These are phyloP conservation scores for Cebus imitator DNA, from an alignment of 2,113 vertebrate genomes.

Conservation along the genomic window DNA sequence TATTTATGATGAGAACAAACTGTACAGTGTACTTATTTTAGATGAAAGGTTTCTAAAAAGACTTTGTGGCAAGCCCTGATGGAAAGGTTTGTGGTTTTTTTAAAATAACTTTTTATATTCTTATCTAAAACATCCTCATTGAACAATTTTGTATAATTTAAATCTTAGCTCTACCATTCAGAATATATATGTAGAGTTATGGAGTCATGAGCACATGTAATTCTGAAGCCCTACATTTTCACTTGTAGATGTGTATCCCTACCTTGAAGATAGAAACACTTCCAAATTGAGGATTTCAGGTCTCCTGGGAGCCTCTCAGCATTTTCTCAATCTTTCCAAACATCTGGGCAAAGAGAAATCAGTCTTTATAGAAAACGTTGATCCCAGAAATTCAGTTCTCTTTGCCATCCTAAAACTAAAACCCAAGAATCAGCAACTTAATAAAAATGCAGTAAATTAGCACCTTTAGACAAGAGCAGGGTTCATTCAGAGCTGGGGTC, in stretches of 20 bases:
- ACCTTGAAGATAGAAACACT: neutral
- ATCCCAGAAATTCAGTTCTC: slow-evolving; percentile 70
- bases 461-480: slow-evolving; percentile 83
- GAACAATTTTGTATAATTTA: neutral
- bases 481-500: slow-evolving; percentile 84
- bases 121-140: slow-evolving; percentile 37
- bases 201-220: too few relatives aligned
- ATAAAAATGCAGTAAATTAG: slow-evolving; percentile 77
- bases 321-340: slow-evolving; percentile 30
- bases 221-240: neutral
- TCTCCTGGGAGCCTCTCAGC: neutral
- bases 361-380: slow-evolving; percentile 63
- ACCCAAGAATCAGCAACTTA: slow-evolving; percentile 79
- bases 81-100: neutral
- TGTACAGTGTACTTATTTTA: neutral
- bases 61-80: neutral
- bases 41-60: slow-evolving; percentile 8
- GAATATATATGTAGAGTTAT: neutral
- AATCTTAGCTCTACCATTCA: neutral
- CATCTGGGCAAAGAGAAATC: slow-evolving; percentile 59
- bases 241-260: neutral
- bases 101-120: slow-evolving; percentile 7
- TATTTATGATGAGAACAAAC: neutral
- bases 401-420: slow-evolving; percentile 58
- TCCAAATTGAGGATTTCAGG: neutral